Base-by-base conservation (phyloP, 92 coral and sea anemone species). In the Porites rus region DNA sequence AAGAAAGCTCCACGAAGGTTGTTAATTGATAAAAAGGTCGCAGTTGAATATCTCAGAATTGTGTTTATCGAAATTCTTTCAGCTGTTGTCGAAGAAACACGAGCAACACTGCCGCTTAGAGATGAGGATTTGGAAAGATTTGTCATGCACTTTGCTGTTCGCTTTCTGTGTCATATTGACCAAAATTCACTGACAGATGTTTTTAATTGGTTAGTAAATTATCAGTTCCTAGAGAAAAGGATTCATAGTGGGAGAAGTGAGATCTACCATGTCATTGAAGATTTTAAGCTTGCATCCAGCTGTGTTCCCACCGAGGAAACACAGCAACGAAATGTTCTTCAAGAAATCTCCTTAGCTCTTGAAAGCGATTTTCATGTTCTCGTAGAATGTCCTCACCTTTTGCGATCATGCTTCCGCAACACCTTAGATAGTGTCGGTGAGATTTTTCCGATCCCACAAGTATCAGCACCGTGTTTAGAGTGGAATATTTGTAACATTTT, bases 151-250 rank as follows among this genome's bases (percentile, higher is more conserved):
- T 17, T 69, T 22, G 69, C 64, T 11, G 59, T 64, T 65, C 83
- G 83, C 18, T 78, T 78, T 78, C 7, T 78, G 46, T 78, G 83
- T 1, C 7, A 10, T 51, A 22, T 63, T 20, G 51, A 51, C 17
- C 12, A 50, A 16, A 63, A 28, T 62, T 77, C 56, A 1, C 58
- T 62, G 25, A 19, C 69, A 22, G 59, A 5, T 22, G 84, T 78
- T 77, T 86, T 76, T 21, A 10, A 20, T 13, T 77, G 63, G n/a
- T 77, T 85, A 60, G 68, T 84, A 53, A 86, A 19, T 65, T 86
- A 77, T 56, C 84, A 46, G 3, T 56, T 60, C 56, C 31, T 61
- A 10, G 81, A 77, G 19, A 61, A 46, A 59, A 77, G 81, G 25
- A 60, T 77, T 11, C 69, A 11, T 2, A 10, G 56, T 62, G 70